A percentile compares a stretch with the other conserved stretches of the same genome.
Evolutionary conservation across 2,888 invertebrate genomes (phyloP).

Genomic region (Acronicta aceris): DNA sequence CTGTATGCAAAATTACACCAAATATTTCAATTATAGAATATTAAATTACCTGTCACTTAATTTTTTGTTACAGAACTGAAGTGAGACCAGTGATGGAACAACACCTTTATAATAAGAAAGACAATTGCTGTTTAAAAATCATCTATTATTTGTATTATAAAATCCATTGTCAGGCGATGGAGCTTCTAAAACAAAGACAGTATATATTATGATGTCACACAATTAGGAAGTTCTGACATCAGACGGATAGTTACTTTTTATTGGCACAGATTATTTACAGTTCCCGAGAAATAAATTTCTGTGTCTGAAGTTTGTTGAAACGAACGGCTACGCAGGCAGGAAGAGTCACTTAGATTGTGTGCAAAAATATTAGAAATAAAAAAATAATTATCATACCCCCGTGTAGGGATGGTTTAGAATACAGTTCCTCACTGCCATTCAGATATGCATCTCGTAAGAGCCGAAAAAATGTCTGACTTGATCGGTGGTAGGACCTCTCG

Average conservation of each 20-base stretch:
- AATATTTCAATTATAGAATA: background rate
- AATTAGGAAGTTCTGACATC: constrained; percentile 10
- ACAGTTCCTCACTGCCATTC: no score
- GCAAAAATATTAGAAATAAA: no score
- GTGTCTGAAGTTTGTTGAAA: no score
- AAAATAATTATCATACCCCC: no score
- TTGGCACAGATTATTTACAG: background rate
- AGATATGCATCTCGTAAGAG: no score
- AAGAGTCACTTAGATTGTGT: no score
- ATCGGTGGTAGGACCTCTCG: no score
- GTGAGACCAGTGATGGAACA: background rate
- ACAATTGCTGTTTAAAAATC: constrained; percentile 33
- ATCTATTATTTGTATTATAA: constrained; percentile 25
- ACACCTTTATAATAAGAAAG: constrained; percentile 28
- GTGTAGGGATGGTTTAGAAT: no score
- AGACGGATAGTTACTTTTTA: background rate
- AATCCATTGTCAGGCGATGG: constrained; percentile 33
- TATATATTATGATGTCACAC: constrained; percentile 25
- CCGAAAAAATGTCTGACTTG: no score
- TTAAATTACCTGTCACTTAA: constrained; percentile 8
- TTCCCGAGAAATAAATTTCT: background rate
- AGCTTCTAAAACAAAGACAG: constrained; percentile 39
- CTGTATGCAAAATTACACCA: background rate
- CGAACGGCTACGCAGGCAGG: no score
- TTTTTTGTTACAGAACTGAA: constrained; percentile 13